Evolutionary conservation across 2,888 invertebrate genomes (phyloP).

Genomic region (Agonopterix arenella): DNA sequence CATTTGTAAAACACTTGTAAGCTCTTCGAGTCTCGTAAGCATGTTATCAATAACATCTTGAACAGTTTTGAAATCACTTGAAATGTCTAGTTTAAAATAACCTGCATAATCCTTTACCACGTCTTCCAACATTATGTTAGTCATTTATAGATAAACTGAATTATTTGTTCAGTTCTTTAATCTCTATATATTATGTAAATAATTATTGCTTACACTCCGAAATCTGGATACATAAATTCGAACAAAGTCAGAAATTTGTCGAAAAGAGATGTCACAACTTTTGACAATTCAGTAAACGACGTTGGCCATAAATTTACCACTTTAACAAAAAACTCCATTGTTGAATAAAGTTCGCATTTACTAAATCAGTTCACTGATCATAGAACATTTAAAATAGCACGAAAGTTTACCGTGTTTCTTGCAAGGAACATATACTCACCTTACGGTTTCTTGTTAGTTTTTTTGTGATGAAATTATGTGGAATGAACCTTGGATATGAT

Average conservation of each 20-base stretch:
- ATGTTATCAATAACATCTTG: slow-evolving; percentile 81
- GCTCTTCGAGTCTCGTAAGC: slow-evolving; percentile 80
- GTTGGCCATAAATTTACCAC: slow-evolving; percentile 41
- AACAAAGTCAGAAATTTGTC: slow-evolving; percentile 51
- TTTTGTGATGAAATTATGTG: too few species aligned
- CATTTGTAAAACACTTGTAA: slow-evolving; percentile 78
- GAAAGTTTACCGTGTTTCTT: too few species aligned
- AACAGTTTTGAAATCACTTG: slow-evolving; percentile 75
- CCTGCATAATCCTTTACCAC: slow-evolving; percentile 72
- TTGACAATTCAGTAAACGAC: slow-evolving; percentile 49
- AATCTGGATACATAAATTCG: slow-evolving; percentile 67
- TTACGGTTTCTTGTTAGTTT: too few species aligned
- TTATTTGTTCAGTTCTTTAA: not conserved
- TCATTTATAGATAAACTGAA: not conserved
- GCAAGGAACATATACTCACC: too few species aligned
- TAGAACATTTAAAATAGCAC: too few species aligned
- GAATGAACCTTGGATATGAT: too few species aligned
- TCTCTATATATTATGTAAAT: not conserved
- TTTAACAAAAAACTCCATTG: slow-evolving; percentile 56
- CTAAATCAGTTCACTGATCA: too few species aligned
- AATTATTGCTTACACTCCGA: slow-evolving; percentile 29
- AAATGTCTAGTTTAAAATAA: slow-evolving; percentile 72
- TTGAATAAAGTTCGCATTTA: not conserved
- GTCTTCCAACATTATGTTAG: slow-evolving; percentile 64
- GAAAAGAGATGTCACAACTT: slow-evolving; percentile 49